These are phyloP conservation scores for Flexamia atlantica DNA, from an alignment of 2,888 invertebrate genomes.

Conservation along the genomic window DNA sequence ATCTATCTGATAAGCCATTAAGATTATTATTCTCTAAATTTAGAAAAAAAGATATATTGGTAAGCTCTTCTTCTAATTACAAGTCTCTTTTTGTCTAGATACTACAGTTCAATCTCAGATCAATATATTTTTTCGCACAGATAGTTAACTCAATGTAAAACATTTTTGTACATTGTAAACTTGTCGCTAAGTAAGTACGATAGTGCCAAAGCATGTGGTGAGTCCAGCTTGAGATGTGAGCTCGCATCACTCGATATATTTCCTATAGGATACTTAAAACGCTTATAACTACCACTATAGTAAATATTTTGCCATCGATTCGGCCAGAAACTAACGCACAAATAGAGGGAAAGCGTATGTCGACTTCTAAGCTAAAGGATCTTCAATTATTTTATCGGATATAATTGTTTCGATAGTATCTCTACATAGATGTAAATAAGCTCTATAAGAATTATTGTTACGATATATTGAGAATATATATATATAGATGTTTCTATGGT, in stretches of 20 bases:
- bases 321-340: conserved; percentile 63
- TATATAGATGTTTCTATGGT: conserved; percentile 61
- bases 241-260: conserved; percentile 34
- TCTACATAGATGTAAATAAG: conserved; percentile 43
- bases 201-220: conserved; percentile 52
- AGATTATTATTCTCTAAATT: too few relatives aligned
- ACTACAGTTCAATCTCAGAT: neutral
- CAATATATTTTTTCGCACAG: neutral
- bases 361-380: conserved; percentile 46
- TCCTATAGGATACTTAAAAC: conserved; percentile 61
- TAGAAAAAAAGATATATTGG: too few relatives aligned
- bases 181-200: conserved; percentile 31
- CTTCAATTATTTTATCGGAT: conserved; percentile 50
- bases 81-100: too few relatives aligned
- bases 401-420: conserved; percentile 37
- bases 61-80: too few relatives aligned
- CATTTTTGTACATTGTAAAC: conserved; percentile 12
- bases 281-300: conserved; percentile 59
- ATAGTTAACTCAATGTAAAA: conserved; percentile 16
- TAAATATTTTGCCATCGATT: conserved; percentile 50
- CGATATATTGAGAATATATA: conserved; percentile 59
- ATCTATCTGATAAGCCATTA: too few relatives aligned
- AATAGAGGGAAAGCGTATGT: conserved; percentile 45
- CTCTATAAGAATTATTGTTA: conserved; percentile 62
- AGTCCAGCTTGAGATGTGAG: conserved; percentile 8